Evolutionary conservation across 2,888 invertebrate genomes (phyloP).

Genomic region (Cryptocephalus primarius): DNA sequence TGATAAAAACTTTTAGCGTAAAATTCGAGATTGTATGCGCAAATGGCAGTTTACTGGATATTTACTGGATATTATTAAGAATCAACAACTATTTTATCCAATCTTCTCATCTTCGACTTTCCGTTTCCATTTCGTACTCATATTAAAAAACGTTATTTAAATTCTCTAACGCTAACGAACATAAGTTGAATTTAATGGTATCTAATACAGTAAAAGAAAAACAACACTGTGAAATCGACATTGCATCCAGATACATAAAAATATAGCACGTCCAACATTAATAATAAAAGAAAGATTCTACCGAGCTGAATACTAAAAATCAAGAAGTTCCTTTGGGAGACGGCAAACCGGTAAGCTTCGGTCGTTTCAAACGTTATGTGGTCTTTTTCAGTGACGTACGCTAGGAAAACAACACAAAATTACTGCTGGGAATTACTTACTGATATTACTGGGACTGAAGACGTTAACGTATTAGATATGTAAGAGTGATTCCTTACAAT

Average conservation of each 20-base stretch:
- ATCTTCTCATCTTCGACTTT: too few relatives aligned
- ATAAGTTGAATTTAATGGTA: constrained; percentile 6
- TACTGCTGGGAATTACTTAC: constrained; percentile 1
- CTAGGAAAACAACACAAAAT: constrained; percentile 8
- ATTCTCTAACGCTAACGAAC: constrained; percentile 1
- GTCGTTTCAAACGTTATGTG: constrained; percentile 20
- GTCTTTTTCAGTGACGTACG: constrained; percentile 13
- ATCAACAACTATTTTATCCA: too few relatives aligned
- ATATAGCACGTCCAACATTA: constrained; percentile 30
- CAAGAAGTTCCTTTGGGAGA: constrained; percentile 25
- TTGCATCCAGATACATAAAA: constrained; percentile 29
- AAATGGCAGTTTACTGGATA: too few relatives aligned
- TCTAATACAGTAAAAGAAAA: constrained; percentile 16
- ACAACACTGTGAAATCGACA: constrained; percentile 14
- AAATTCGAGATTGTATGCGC: too few relatives aligned
- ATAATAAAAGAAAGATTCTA: constrained; percentile 28
- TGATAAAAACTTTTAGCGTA: too few relatives aligned
- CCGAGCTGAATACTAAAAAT: constrained; percentile 31
- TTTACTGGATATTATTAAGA: too few relatives aligned
- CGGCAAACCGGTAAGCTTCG: constrained; percentile 23
- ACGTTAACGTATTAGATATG: too few relatives aligned
- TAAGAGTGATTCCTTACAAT: too few relatives aligned
- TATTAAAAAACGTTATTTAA: background rate
- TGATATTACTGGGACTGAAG: too few relatives aligned
- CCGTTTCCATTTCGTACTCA: too few relatives aligned